Percentiles rank a stretch among this genome's conserved stretches.
These are phyloP conservation scores for Cheilinus undulatus DNA, from an alignment of 2,113 vertebrate genomes.

Conservation along the genomic window DNA sequence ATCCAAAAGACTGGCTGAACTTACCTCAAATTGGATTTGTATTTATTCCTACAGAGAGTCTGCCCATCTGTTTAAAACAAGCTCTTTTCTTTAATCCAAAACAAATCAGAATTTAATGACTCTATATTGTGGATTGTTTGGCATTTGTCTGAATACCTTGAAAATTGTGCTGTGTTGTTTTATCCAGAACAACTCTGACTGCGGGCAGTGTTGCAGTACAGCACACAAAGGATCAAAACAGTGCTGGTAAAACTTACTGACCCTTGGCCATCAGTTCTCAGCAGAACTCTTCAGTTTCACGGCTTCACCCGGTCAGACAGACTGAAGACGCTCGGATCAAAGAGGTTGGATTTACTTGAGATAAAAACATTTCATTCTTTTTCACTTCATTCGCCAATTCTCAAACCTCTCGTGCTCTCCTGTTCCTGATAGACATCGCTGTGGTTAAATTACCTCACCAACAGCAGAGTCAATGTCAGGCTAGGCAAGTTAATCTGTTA, in stretches of 20 bases:
- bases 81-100: background rate
- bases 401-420: background rate
- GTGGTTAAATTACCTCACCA: background rate
- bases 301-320: background rate
- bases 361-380: background rate
- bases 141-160: background rate
- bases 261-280: background rate
- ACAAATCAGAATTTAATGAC: background rate
- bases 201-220: conserved; percentile 4
- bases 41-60: background rate
- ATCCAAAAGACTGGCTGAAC: background rate
- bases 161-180: background rate
- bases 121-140: background rate
- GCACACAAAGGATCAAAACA: conserved; percentile 3
- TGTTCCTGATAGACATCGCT: background rate
- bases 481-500: conserved; percentile 12
- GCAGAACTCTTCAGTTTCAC: background rate
- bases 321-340: background rate
- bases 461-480: background rate
- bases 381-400: background rate
- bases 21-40: background rate
- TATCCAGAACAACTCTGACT: background rate
- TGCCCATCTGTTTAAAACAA: background rate
- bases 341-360: background rate
- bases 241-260: background rate